Percentiles rank a stretch among this genome's conserved stretches.
These are phyloP conservation scores for Caenorhabditis tropicalis DNA, from an alignment of 1,140 invertebrate species.

Conservation along the genomic window DNA sequence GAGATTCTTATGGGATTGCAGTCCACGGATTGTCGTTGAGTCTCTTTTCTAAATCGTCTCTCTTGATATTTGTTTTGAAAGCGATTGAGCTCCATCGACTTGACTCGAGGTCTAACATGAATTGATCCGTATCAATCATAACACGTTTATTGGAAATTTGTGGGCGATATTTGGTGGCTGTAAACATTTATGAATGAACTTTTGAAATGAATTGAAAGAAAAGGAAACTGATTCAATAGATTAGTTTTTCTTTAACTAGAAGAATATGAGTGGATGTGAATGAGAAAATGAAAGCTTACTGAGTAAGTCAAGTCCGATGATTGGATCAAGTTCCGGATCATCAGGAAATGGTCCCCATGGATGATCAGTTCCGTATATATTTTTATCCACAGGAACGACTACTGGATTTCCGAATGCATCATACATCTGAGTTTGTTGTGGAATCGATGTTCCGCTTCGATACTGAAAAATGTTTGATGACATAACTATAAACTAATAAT, in stretches of 20 bases:
- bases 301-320: slow-evolving; percentile 8
- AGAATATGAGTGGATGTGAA: no score
- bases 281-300: not conserved
- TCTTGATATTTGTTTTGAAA: not conserved
- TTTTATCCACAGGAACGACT: not conserved
- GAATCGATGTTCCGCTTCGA: not conserved
- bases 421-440: not conserved
- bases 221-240: no score
- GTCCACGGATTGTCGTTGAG: slow-evolving; percentile 5
- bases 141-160: slow-evolving; percentile 29
- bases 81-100: slow-evolving; percentile 23
- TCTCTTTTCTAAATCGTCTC: slow-evolving; percentile 2
- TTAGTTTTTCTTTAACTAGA: no score
- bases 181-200: not conserved
- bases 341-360: slow-evolving; percentile 30
- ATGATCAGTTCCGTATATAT: slow-evolving; percentile 33
- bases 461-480: not conserved
- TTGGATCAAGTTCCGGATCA: slow-evolving; percentile 8
- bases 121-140: slow-evolving; percentile 26
- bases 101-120: slow-evolving; percentile 11
- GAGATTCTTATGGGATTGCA: not conserved
- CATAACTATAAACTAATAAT: no score
- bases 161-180: slow-evolving; percentile 7
- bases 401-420: slow-evolving; percentile 1
- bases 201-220: no score